Evolutionary conservation across 1,140 invertebrate species (phyloP).

Genomic region (Brachionus manjavacas): DNA sequence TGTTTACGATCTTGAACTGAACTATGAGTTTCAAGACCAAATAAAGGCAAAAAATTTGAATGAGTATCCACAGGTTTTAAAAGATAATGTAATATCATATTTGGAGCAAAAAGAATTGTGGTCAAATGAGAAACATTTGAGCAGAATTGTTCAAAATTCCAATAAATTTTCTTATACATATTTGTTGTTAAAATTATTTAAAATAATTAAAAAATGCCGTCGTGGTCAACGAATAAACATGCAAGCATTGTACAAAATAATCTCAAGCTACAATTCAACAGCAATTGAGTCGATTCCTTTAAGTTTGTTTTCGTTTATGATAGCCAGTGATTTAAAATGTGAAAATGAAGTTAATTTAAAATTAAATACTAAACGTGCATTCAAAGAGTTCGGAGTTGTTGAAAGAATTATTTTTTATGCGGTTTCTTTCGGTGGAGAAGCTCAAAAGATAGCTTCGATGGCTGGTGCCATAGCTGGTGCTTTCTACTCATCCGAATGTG

Average conservation of each 20-base stretch:
- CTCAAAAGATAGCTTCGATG: constrained; percentile 75
- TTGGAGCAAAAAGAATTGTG: constrained; percentile 3
- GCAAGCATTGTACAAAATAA: constrained; percentile 42
- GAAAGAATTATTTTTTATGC: constrained; percentile 67
- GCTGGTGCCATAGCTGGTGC: constrained; percentile 71
- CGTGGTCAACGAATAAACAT: constrained; percentile 19
- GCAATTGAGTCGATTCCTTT: constrained; percentile 33
- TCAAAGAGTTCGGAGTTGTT: constrained; percentile 60
- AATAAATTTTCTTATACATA: constrained; percentile 10
- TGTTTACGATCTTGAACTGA: constrained; percentile 63
- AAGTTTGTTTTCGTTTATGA: constrained; percentile 20
- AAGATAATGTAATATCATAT: background rate
- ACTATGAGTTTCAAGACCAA: constrained; percentile 45
- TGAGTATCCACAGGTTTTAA: background rate
- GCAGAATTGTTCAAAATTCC: background rate
- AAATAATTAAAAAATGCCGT: constrained; percentile 31
- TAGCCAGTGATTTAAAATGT: constrained; percentile 31
- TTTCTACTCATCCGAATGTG: constrained; percentile 64
- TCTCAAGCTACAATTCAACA: background rate
- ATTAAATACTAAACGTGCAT: background rate
- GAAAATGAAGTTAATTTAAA: constrained; percentile 35
- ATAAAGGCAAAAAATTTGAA: background rate
- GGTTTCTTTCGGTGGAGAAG: constrained; percentile 71
- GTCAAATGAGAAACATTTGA: background rate
- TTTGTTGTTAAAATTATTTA: constrained; percentile 17